Base-by-base conservation (phyloP, 2,797 vertebrate genomes). In the Lacerta viridis region DNA sequence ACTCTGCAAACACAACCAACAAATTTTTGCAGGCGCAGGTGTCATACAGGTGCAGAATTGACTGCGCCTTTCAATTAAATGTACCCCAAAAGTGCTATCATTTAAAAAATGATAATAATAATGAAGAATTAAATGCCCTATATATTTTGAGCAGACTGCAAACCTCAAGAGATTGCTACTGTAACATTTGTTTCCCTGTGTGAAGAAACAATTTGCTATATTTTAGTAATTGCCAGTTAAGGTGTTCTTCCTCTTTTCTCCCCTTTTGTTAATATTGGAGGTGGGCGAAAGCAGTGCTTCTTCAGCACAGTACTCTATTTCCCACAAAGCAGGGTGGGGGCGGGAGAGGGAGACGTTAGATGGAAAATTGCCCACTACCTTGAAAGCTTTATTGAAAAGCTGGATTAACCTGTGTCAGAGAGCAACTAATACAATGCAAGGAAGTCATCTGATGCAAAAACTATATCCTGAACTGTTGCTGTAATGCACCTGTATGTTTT, bases 401-500 rank as follows among this genome's bases (percentile, higher is more conserved):
- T 50, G 20, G 43, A 76, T 75, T 85, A 75, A 33, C 66, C 25
- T 66, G 27, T 72, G 1, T 23, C 80, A 29, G 20, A 68, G 29
- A 59, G 61, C 64, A 80, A 33, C 43, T 5, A 41, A 10, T 59
- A 59, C 17, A 20, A 46, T 85, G 43, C 15, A n/a, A 36, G 46
- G 43, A 79, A 43, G 27, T 6, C 50, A 4, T 71, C 33, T 88
- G 61, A 36, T 89, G 9, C 69, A 74, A 41, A 74, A 61, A 4
- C 4, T 66, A 55, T 23, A 27, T 29, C 0, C 55, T 90, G n/a
- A 15, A 64, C 13, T 89, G 10, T 88, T 90, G 20, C 76, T 41
- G 55, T 95, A 79, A 74, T 20, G 1, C 18, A 23, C 10, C 1
- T 85, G 66, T 86, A 74, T 71, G 41, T 84, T 80, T 85, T 90